These are phyloP conservation scores for Sebastes glaucus DNA, from an alignment of 2,797 vertebrate genomes.

Conservation along the genomic window DNA sequence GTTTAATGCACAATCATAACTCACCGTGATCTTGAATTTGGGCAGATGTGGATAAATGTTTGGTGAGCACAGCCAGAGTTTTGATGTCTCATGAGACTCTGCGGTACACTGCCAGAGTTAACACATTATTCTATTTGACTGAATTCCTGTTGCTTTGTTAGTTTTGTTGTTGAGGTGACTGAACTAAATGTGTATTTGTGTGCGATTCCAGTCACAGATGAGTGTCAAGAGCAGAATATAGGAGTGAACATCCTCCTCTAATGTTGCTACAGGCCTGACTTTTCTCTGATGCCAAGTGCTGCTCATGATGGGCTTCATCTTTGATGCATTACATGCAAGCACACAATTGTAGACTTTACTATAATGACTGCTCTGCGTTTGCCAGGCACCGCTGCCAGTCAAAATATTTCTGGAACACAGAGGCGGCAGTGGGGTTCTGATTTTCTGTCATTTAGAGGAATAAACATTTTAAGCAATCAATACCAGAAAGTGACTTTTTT, in stretches of 20 bases:
- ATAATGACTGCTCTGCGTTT: conserved; percentile 15
- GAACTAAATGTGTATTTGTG: conserved; percentile 1
- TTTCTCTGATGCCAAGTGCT: conserved; percentile 32
- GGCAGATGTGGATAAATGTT: conserved; percentile 63
- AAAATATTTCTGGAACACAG: conserved; percentile 48
- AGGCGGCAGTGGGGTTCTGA: conserved; percentile 21
- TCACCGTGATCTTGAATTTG: conserved; percentile 19
- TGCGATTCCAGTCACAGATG: conserved; percentile 19
- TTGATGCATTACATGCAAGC: conserved; percentile 43
- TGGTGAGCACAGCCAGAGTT: conserved; percentile 25
- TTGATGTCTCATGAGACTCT: conserved; percentile 6
- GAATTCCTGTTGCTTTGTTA: conserved; percentile 7
- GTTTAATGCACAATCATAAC: conserved; percentile 27
- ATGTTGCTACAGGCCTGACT: conserved; percentile 18
- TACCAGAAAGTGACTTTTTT: conserved; percentile 43
- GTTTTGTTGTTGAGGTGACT: background rate
- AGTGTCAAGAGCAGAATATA: background rate
- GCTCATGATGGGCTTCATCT: background rate
- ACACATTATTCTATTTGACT: conserved; percentile 13
- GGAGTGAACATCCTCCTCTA: background rate
- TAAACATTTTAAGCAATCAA: conserved; percentile 64
- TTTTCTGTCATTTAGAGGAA: conserved; percentile 56
- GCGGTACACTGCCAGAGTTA: background rate
- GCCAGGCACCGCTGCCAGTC: conserved; percentile 52
- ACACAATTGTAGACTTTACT: conserved; percentile 46